Evolutionary conservation across 2,888 invertebrate species (phyloP), one percentile per base, ranked within the genome.

Genomic region (Pelosia muscerda): DNA sequence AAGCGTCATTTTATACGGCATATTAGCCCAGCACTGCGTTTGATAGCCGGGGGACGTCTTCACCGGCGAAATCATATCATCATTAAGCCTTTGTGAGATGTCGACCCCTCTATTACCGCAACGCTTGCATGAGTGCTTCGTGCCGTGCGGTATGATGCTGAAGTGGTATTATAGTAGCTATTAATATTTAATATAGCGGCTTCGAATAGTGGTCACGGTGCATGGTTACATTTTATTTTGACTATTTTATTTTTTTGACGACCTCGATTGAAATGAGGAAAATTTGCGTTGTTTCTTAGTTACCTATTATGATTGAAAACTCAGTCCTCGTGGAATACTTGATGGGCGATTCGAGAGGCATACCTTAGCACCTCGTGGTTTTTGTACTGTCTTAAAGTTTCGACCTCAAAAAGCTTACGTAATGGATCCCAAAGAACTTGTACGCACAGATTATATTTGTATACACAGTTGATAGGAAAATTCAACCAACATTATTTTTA

Each of bases 1-100:
- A 94, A 93, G 92, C 92, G 82, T 91, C 91, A 94, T 94, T 95
- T 93, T 91, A 93, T 93, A 94, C 94, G 94, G 88, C 86, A 81
- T 93, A 94, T 95, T 95, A 94, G 90, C 84, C 79, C 75, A 84
- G 89, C 87, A 82, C 89, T 94, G 94, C 92, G 84, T 90, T 92
- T 94, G 94, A 94, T 93, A 89, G 91, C 81, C 84, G 85, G 87
- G 94, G 93, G 90, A 84, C 87, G 89, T 93, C 94, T 93, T 92
- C 90, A 83, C 84, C 83, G 83, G 80, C 81, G 79, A 86, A 89
- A 93, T 93, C 90, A 89, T 92, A 92, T 92, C 91, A 90, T 92
- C 92, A 92, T 93, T 94, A 93, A 81, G 67, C 85, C 78, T 88
- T 93, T 92, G 90, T 92, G 83, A 63, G 70, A 76, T 42, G 53